Conservation (phyloP, 1,140 invertebrate species). For the Steinernema feltiae region DNA sequence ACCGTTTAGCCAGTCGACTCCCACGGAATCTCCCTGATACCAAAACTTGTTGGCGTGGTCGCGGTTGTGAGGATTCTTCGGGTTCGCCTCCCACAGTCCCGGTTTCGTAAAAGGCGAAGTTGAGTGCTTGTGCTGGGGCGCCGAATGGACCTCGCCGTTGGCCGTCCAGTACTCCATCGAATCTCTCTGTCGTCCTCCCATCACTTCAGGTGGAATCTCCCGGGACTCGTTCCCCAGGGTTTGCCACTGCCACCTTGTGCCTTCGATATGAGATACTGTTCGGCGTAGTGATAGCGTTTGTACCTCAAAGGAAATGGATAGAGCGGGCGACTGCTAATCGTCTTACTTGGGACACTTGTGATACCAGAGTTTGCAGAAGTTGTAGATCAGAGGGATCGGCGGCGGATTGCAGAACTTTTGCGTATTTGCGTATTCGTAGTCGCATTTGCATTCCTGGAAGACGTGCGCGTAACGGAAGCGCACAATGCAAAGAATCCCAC, state of each 20-base stretch:
- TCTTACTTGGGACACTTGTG: not conserved
- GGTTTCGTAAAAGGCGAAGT: conserved; percentile 42
- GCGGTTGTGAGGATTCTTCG: conserved; percentile 38
- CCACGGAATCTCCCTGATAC: conserved; percentile 33
- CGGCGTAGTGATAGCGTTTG: not conserved
- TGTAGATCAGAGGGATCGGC: not conserved
- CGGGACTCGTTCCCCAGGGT: not conserved
- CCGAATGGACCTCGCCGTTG: not conserved
- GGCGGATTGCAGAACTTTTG: conserved; percentile 9
- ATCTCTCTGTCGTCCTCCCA: not conserved
- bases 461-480: no score
- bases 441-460: conserved; percentile 2
- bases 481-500: no score
- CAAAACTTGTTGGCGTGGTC: conserved; percentile 42
- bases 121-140: not conserved
- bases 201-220: not conserved
- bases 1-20: conserved; percentile 41
- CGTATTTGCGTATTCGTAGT: not conserved
- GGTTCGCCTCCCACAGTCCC: conserved; percentile 41
- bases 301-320: not conserved
- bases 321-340: not conserved
- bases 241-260: not conserved
- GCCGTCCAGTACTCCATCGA: conserved; percentile 2
- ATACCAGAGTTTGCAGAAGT: conserved; percentile 1
- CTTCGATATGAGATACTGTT: not conserved